Evolutionary conservation across 2,113 vertebrate genomes (phyloP), one percentile per base, ranked within the genome.

Genomic region (Tricholaema leucomelas): DNA sequence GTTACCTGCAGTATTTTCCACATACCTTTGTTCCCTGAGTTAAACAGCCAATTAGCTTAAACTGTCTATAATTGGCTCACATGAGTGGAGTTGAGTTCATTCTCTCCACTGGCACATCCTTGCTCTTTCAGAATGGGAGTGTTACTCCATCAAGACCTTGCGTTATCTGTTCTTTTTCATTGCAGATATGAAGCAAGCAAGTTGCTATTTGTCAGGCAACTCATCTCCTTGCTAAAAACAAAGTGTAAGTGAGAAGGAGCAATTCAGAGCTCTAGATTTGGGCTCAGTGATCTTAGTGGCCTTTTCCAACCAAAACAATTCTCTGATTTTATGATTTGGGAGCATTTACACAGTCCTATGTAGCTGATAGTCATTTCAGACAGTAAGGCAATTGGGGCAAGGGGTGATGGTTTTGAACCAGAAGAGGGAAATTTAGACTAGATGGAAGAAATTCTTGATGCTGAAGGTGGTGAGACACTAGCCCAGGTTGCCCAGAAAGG

Each of bases 331-430:
- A 7, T 48, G 1, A 8, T 44, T 36, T 14, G 78, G 15, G 40
- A 56, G 63, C 5, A 4, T 70, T 83, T 61, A 4, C 72, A 35
- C 58, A 69, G 40, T 25, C 25, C 77, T 19, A 14, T 46, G 50
- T 93, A 95, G 95, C 81, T 93, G 87, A 91, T 81, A 79, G 85
- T 88, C 90, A 93, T 56, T 55, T 5, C 14, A 55, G 54, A 30
- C 28, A 30, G 9, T 55, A 55, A 30, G 27, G 54, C 8, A 55
- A 31, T 55, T 10, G 31, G 54, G 27, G 16, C 15, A 30, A 28
- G 27, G 52, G 25, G 27, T 31, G 28, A 55, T 31, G 54, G 54
- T 31, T 55, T 30, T 30, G 9, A 55, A 28, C 54, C 28, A 55
- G 18, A 55, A 31, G 27, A 55, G 54, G 14, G 54, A 55, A 8